Evolutionary conservation across 2,888 invertebrate genomes (phyloP).

Genomic region (Colostygia pectinataria): DNA sequence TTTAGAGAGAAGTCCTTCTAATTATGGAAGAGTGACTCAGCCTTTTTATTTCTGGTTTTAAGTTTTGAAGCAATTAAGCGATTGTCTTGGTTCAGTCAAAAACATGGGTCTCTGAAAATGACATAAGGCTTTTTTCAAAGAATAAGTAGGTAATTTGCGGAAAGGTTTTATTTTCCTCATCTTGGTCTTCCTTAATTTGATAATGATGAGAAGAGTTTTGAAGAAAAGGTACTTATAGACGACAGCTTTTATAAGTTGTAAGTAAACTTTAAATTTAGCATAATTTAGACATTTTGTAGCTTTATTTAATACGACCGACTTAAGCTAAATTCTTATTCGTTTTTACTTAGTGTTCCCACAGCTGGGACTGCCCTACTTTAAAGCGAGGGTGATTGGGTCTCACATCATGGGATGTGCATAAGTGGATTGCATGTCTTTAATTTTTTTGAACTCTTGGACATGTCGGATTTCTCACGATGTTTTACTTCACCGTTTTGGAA

Average conservation of each 20-base stretch:
- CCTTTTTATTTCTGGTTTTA: slow-evolving; percentile 1
- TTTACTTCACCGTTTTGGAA: too few species aligned
- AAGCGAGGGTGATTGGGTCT: too few species aligned
- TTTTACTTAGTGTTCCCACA: too few species aligned
- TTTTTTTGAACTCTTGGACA: too few species aligned
- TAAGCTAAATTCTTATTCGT: too few species aligned
- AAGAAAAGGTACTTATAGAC: slow-evolving; percentile 2
- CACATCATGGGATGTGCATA: too few species aligned
- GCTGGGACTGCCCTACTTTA: too few species aligned
- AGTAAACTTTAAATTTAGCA: too few species aligned
- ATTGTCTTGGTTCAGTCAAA: slow-evolving; percentile 28
- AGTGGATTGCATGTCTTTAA: too few species aligned
- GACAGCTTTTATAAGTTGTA: slow-evolving; percentile 1
- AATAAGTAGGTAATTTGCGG: slow-evolving; percentile 27
- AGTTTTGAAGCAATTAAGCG: slow-evolving; percentile 22
- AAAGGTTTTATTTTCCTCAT: slow-evolving; percentile 21
- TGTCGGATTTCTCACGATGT: too few species aligned
- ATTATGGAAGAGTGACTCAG: slow-evolving; percentile 7
- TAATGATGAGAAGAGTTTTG: slow-evolving; percentile 23
- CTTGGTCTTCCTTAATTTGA: slow-evolving; percentile 25
- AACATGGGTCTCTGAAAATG: slow-evolving; percentile 30
- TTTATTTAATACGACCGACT: too few species aligned
- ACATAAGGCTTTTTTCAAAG: slow-evolving; percentile 29
- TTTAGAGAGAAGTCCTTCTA: background rate
- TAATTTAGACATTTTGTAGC: too few species aligned